Conservation (phyloP, 2,888 invertebrate genomes). For the Drosophila greeni region DNA sequence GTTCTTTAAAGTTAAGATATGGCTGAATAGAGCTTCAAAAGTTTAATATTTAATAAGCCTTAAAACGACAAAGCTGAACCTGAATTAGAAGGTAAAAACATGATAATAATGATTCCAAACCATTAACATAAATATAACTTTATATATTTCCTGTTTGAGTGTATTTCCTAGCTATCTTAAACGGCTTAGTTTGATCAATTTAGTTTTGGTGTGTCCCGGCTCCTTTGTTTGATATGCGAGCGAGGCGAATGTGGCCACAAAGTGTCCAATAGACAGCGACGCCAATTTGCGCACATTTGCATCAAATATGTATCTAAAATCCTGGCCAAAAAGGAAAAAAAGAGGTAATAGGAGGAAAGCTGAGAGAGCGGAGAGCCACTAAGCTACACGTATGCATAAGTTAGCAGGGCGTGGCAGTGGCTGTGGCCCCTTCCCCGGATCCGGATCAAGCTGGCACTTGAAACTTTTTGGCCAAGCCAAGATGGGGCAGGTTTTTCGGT, state of each 20-base stretch:
- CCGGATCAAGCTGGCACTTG: conserved; percentile 38
- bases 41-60: neutral
- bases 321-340: conserved; percentile 15
- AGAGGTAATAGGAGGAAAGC: conserved; percentile 16
- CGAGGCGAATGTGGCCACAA: conserved; percentile 27
- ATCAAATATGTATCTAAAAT: conserved; percentile 54
- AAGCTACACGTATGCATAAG: conserved; percentile 68
- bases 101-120: neutral
- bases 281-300: conserved; percentile 57
- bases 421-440: neutral
- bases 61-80: neutral
- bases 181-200: neutral
- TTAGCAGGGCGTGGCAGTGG: conserved; percentile 42
- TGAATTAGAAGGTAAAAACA: neutral
- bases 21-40: neutral
- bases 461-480: conserved; percentile 51
- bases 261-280: conserved; percentile 53
- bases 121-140: neutral
- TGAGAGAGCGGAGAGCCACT: conserved; percentile 33
- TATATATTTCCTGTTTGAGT: no score
- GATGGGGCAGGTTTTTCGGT: conserved; percentile 25
- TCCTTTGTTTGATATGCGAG: conserved; percentile 22
- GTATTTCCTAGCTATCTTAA: neutral
- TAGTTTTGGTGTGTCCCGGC: neutral
- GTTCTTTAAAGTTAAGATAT: neutral